Evolutionary conservation across 2,113 vertebrate species (phyloP), one percentile per base, ranked within the genome.

Genomic region (Ammodytes marinus): DNA sequence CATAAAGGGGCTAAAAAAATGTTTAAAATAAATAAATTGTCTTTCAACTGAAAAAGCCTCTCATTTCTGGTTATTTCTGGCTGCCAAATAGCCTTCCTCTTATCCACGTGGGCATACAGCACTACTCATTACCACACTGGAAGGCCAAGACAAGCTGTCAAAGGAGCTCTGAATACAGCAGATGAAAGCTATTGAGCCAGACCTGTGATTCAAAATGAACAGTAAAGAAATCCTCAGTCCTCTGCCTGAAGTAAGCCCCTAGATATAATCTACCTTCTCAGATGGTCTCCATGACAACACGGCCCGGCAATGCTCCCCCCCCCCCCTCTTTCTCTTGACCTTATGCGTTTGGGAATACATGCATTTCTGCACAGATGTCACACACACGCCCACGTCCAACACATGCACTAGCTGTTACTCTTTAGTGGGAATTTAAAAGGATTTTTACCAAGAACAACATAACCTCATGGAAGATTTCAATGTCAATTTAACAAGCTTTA

Each of bases 11-110:
- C 68, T 54, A 8, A 66, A 74, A 46, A 60, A n/a, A 35, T 54
- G 52, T 27, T 27, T 27, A 27, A 27, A 27, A 27, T 15, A 59
- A 91, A 92, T 89, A 89, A 92, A 92, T 52, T 52, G n/a, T 80
- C 40, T 54, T 40, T 74, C 8, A 53, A 42, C 64, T 69, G 5
- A 75, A 77, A 27, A 59, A 73, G 14, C 46, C 10, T 79, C 17
- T 73, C 1, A 13, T 80, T 52, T 81, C 11, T 61, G 57, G 54
- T 43, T 84, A 35, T 83, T 85, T 81, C 52, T 54, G 52, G 46
- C 43, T 69, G 69, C 17, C 57, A 65, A 58, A 58, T 39, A 47
- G 47, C 17, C 6, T 4, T 11, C 43, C 58, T 74, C 63, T 72
- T 14, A 42, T 52, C 43, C 14, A 11, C 39, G n/a, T 27, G 63